A percentile compares a stretch with the other conserved stretches of the same genome.
phyloP scores from a whole-genome alignment of 2,888 invertebrate species.

The Cerceris rybyensis region DNA sequence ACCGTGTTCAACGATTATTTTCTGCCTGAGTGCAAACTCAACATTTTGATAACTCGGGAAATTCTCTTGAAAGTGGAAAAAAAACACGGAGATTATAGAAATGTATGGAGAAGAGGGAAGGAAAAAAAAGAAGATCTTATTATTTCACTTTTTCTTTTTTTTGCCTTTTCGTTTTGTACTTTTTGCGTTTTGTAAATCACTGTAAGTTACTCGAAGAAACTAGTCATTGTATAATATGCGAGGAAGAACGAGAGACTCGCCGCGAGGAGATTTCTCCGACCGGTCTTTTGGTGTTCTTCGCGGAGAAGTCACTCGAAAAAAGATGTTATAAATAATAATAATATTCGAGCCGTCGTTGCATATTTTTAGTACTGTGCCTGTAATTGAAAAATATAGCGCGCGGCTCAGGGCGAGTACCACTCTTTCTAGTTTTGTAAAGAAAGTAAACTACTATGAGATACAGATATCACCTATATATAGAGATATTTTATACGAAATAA shows the following conservation, averaged over 20 bases:
- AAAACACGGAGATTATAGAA: neutral
- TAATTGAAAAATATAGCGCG: slow-evolving; percentile 35
- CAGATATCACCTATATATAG: slow-evolving; percentile 74
- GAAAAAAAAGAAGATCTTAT: slow-evolving; percentile 30
- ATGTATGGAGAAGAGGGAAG: neutral
- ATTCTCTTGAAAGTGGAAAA: slow-evolving; percentile 1
- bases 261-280: slow-evolving; percentile 51
- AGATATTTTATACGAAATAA: slow-evolving; percentile 79
- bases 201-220: slow-evolving; percentile 70
- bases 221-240: slow-evolving; percentile 73
- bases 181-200: slow-evolving; percentile 61
- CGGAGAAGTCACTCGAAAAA: slow-evolving; percentile 47
- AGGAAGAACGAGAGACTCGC: slow-evolving; percentile 54
- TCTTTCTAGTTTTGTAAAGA: slow-evolving; percentile 77
- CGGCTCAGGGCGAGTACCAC: slow-evolving; percentile 72
- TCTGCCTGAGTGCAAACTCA: slow-evolving; percentile 9
- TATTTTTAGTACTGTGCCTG: slow-evolving; percentile 35
- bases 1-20: slow-evolving; percentile 39
- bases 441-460: slow-evolving; percentile 74
- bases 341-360: slow-evolving; percentile 46
- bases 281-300: slow-evolving; percentile 48
- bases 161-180: slow-evolving; percentile 51
- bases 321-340: slow-evolving; percentile 35
- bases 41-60: slow-evolving; percentile 11
- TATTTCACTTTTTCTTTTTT: slow-evolving; percentile 47